Conservation (phyloP, 2,113 vertebrate genomes). For the Daphoenositta chrysoptera region DNA sequence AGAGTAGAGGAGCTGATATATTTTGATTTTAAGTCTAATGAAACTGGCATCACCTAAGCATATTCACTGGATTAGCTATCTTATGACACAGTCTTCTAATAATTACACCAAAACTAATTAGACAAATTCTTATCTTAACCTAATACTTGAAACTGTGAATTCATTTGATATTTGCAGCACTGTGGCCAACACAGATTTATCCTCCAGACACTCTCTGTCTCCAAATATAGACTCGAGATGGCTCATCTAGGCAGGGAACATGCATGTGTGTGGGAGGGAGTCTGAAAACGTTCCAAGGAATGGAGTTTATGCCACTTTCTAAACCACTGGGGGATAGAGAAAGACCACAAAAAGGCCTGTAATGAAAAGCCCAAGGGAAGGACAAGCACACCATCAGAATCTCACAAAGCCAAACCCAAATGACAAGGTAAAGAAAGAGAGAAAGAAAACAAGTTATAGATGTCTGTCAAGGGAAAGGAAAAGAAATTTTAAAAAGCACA, state of each 20-base stretch:
- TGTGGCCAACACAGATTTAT: conserved; percentile 4
- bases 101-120: neutral
- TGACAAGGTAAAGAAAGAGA: neutral
- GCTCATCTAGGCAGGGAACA: neutral
- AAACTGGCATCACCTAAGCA: neutral
- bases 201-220: neutral
- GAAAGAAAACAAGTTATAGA: neutral
- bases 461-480: neutral
- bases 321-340: neutral
- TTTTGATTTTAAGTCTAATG: neutral
- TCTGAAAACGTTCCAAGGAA: neutral
- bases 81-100: neutral
- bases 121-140: neutral
- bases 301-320: neutral
- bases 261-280: neutral
- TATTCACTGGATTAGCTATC: neutral
- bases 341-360: neutral
- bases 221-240: neutral
- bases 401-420: neutral
- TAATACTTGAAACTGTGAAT: neutral
- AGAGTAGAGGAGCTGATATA: neutral
- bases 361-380: neutral
- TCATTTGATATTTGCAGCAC: neutral
- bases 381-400: neutral
- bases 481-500: neutral